A percentile compares a stretch with the other conserved stretches of the same genome.
Evolutionary conservation across 2,888 invertebrate species (phyloP).

Genomic region (Brachyptera putata): DNA sequence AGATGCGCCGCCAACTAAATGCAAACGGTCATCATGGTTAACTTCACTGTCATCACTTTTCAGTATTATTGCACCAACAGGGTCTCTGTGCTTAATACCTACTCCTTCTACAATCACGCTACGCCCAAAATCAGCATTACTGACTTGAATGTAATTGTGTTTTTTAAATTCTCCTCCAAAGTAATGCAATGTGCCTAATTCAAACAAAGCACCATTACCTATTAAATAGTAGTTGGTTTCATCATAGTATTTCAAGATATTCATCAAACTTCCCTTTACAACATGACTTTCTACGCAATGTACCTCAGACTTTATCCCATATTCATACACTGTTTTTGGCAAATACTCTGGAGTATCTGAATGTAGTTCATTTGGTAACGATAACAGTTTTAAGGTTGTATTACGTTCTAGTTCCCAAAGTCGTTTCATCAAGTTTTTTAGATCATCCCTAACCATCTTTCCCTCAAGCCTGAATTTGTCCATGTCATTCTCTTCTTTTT

Average conservation of each 20-base stretch:
- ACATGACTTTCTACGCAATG: constrained; percentile 49
- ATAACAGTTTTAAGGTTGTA: constrained; percentile 58
- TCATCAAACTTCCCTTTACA: constrained; percentile 51
- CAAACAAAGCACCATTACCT: constrained; percentile 67
- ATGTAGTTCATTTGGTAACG: constrained; percentile 68
- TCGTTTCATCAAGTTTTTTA: constrained; percentile 58
- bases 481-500: constrained; percentile 44
- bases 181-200: constrained; percentile 56
- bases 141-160: constrained; percentile 58
- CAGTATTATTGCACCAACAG: constrained; percentile 55
- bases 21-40: constrained; percentile 52
- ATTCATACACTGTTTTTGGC: constrained; percentile 39
- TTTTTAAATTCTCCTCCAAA: constrained; percentile 48
- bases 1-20: constrained; percentile 72
- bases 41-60: constrained; percentile 50
- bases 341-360: constrained; percentile 52
- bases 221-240: constrained; percentile 59
- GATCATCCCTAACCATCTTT: constrained; percentile 55
- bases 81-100: constrained; percentile 55
- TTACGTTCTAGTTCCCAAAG: constrained; percentile 71
- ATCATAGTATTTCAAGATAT: constrained; percentile 56
- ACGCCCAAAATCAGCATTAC: constrained; percentile 73
- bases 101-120: constrained; percentile 72
- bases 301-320: constrained; percentile 40
- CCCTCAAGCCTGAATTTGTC: constrained; percentile 51